Base-by-base conservation (phyloP, 2,888 invertebrate genomes). In the Blera fallax region DNA sequence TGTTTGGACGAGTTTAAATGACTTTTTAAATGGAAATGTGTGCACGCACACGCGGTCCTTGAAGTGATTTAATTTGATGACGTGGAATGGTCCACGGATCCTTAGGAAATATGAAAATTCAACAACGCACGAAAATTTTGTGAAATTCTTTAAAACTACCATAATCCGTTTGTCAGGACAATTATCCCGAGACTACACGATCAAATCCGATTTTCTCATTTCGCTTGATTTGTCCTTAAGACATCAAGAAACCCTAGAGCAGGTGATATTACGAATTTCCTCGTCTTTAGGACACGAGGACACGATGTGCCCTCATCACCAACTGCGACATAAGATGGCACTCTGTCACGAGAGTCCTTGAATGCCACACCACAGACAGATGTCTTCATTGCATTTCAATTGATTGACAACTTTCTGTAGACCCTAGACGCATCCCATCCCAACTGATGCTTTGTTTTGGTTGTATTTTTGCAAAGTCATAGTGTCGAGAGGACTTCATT, bases 401-500 rank as follows among this genome's bases (percentile, higher is more conserved):
- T 76, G 67, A 76, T 58, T 67, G 76, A 40, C 58, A 76, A 67
- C 65, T 65, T 40, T 24, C 7, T 24, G 21, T 8, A 29, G 40
- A 37, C 37, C 52, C 52, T 21, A 5, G 58, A 48, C 58, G 24
- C 72, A 37, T 60, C 48, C 16, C 72, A 37, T 60, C 48, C 16
- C 27, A 48, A 72, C 24, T 58, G 58, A 72, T 16, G 56, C 16
- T 16, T 10, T 73, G 37, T 48, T 76, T 56, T 56, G 48, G 60
- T 72, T 72, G 29, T 37, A 14, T 60, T 56, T 58, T 34, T 4
- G 56, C 34, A 45, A 43, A 69, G 58, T 69, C 77, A 77, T 69
- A 67, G 18, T 37, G 56, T 48, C 48, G 58, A 67, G 77, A 77
- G 60, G 67, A 77, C 77, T 77, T 77, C 77, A 77, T 77, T 69